Base-by-base conservation (phyloP, 2,113 vertebrate genomes). In the Rhegmatorhina hoffmannsi region DNA sequence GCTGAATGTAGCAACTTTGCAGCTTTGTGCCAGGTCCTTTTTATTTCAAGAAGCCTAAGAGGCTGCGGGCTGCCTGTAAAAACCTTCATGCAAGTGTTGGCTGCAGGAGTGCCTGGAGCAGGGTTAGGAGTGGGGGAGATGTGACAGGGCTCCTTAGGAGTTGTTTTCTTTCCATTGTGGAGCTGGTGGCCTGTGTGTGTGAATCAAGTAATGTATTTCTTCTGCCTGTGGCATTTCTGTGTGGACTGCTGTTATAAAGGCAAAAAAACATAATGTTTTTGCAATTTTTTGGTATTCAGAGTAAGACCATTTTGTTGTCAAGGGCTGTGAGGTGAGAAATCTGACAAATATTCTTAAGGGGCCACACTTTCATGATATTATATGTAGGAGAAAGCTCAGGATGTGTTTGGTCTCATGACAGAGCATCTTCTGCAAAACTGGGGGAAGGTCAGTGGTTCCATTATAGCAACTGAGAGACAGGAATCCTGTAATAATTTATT, bases 331-430 rank as follows among this genome's bases (percentile, higher is more conserved):
- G 14, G 26, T 58, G 20, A 68, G 29, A 75, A 63, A 77, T 17
- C 6, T 53, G 52, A 46, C 72, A 89, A 91, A 55, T 93, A 58
- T 56, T 68, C 46, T 81, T 78, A 58, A 72, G 38, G 16, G 85
- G 50, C 55, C 74, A 29, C 40, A 34, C 49, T 95, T 96, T 52
- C 47, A 14, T 68, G 81, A 72, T 89, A 95, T 87, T 17, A 34
- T 74, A 44, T 17, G 46, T 76, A 87, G 86, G 91, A 95, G 66
- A 92, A 96, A 82, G 67, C 83, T 93, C 60, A 56, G 90, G 36
- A 47, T 81, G 59, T 64, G 78, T 96, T 92, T 90, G 94, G 44
- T 81, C 62, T 91, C 80, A 72, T 93, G 74, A 81, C 91, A 84
- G 59, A 95, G 36, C 59, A n/a, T 68, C 68, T 87, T 36, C 23